Conservation (phyloP, 2,888 invertebrate genomes). For the Tanypteryx hageni region DNA sequence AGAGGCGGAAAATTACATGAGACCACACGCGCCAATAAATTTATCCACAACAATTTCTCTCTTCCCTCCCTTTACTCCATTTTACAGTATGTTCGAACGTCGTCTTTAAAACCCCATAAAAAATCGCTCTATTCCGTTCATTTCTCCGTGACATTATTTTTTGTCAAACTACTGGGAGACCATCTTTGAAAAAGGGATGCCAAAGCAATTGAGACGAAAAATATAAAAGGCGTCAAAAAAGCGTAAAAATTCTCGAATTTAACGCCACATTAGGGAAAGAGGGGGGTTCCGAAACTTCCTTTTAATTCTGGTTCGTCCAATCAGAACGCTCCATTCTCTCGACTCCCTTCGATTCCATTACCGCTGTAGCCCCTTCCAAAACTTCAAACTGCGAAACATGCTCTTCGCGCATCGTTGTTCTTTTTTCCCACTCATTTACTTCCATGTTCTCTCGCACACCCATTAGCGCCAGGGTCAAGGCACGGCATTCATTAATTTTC, state of each 20-base stretch:
- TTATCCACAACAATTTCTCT: too few species aligned
- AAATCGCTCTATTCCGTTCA: constrained; percentile 30
- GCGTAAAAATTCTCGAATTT: constrained; percentile 20
- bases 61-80: too few species aligned
- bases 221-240: neutral
- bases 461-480: constrained; percentile 4
- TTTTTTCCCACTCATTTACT: constrained; percentile 31
- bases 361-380: constrained; percentile 18
- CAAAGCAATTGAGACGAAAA: constrained; percentile 34
- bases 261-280: constrained; percentile 36
- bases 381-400: neutral
- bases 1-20: too few species aligned
- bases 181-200: neutral
- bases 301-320: constrained; percentile 4
- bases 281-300: neutral
- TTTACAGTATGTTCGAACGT: neutral
- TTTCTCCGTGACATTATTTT: constrained; percentile 31
- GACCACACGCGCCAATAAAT: too few species aligned
- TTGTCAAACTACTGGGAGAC: neutral
- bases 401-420: neutral
- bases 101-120: constrained; percentile 23
- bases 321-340: neutral
- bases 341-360: constrained; percentile 27
- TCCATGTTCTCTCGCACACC: neutral
- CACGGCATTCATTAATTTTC: neutral